phyloP scores from a whole-genome alignment of 2,888 invertebrate species.

The Eurois occulta region DNA sequence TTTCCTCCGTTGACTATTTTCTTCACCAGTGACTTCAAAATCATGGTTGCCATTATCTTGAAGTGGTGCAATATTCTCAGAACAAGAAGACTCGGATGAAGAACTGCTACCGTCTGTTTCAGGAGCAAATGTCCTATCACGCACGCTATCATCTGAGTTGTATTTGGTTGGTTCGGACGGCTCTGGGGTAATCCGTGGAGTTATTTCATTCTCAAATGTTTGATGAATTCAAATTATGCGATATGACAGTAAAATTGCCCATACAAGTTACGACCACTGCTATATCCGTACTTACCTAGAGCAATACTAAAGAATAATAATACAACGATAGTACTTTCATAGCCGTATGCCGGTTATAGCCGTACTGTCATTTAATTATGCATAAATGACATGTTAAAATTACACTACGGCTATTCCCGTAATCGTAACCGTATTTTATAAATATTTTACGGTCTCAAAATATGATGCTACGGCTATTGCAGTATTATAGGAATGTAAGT shows the following conservation, averaged over 20 bases:
- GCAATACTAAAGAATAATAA: not conserved
- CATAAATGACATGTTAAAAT: not conserved
- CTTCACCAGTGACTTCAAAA: too few relatives aligned
- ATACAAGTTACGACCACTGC: slow-evolving; percentile 3
- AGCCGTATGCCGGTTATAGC: not conserved
- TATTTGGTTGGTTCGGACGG: too few relatives aligned
- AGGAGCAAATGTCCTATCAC: too few relatives aligned
- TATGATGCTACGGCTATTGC: slow-evolving; percentile 5
- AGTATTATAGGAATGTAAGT: not conserved
- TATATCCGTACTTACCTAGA: not conserved
- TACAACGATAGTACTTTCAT: not conserved
- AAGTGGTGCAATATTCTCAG: too few relatives aligned
- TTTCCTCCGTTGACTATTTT: too few relatives aligned
- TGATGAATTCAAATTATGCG: too few relatives aligned
- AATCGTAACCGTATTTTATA: slow-evolving; percentile 5
- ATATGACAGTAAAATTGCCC: not conserved
- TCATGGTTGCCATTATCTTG: too few relatives aligned
- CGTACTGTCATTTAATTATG: not conserved
- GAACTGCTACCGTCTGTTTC: too few relatives aligned
- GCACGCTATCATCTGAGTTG: too few relatives aligned
- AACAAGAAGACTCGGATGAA: too few relatives aligned
- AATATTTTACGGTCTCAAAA: slow-evolving; percentile 5
- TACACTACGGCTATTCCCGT: not conserved
- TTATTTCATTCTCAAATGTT: too few relatives aligned
- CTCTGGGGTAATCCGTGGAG: too few relatives aligned